Conservation (phyloP, 2,888 invertebrate species). For the Gandaritis pyraliata region DNA sequence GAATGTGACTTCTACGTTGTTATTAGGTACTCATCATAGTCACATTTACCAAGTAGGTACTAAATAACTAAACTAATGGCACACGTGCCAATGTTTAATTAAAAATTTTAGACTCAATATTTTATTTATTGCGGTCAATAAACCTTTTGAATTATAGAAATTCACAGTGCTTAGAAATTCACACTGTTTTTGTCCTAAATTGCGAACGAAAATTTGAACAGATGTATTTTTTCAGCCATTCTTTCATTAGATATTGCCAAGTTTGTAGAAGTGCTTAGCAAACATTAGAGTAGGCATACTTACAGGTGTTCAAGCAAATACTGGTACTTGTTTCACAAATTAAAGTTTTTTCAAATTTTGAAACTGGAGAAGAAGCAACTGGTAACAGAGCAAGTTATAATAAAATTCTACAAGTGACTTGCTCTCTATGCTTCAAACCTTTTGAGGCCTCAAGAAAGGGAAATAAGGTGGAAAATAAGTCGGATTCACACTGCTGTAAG, state of each 20-base stretch:
- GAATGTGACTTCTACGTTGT: too few relatives aligned
- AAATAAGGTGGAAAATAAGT: too few relatives aligned
- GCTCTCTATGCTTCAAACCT: too few relatives aligned
- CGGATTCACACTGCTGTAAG: too few relatives aligned
- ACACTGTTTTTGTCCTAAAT: conserved; percentile 31
- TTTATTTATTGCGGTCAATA: conserved; percentile 21
- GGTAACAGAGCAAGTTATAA: too few relatives aligned
- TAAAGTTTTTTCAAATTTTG: conserved; percentile 1
- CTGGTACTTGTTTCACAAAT: neutral
- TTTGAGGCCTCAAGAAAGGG: too few relatives aligned
- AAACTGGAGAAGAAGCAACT: too few relatives aligned
- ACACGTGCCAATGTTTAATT: neutral
- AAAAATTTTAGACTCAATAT: neutral
- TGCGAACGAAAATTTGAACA: conserved; percentile 52
- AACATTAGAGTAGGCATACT: conserved; percentile 15
- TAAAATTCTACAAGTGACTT: too few relatives aligned
- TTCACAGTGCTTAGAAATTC: conserved; percentile 18
- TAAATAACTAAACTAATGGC: too few relatives aligned
- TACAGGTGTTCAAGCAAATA: conserved; percentile 11
- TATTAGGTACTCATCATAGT: too few relatives aligned
- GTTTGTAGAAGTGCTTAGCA: conserved; percentile 41
- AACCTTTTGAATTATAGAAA: conserved; percentile 23
- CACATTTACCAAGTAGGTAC: too few relatives aligned
- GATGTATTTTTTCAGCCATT: conserved; percentile 57
- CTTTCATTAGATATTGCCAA: conserved; percentile 59